Evolutionary conservation across 2,888 invertebrate genomes (phyloP).

Genomic region (Dryocosmus kuriphilus): DNA sequence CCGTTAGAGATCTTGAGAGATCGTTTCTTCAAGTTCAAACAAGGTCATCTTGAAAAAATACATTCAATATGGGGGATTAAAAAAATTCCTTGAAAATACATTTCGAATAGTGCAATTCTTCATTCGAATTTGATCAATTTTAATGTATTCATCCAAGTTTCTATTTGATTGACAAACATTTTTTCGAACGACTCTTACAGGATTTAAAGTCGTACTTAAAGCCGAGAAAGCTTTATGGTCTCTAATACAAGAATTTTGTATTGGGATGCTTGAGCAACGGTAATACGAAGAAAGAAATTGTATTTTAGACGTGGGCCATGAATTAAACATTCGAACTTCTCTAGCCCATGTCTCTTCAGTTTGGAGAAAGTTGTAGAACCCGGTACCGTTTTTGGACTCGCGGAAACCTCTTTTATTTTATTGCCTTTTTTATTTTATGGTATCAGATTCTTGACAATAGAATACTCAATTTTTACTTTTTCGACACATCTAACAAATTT

Average conservation of each 20-base stretch:
- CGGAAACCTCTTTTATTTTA: conserved; percentile 32
- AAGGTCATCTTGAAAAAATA: conserved; percentile 4
- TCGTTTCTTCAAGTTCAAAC: not conserved
- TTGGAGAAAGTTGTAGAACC: conserved; percentile 69
- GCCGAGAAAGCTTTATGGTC: not conserved
- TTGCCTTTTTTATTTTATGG: conserved; percentile 18
- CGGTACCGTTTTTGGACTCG: conserved; percentile 49
- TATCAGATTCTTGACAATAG: not conserved
- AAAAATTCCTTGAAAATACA: too few species aligned
- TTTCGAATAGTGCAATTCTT: not conserved
- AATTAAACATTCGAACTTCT: conserved; percentile 73
- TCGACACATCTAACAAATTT: not conserved
- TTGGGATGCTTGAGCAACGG: conserved; percentile 50
- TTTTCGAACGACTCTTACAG: not conserved
- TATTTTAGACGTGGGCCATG: conserved; percentile 67
- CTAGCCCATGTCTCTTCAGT: conserved; percentile 60
- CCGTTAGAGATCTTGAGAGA: conserved; percentile 14
- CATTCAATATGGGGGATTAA: too few species aligned
- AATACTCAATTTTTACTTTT: not conserved
- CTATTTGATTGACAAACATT: not conserved
- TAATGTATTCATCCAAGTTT: not conserved
- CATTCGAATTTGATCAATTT: not conserved
- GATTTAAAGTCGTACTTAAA: not conserved
- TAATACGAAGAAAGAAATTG: conserved; percentile 63
- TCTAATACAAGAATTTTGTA: not conserved